Percentiles rank a stretch among this genome's conserved stretches.
Conservation (phyloP, 2,113 vertebrate species). For the Leptobrachium ailaonicum region DNA sequence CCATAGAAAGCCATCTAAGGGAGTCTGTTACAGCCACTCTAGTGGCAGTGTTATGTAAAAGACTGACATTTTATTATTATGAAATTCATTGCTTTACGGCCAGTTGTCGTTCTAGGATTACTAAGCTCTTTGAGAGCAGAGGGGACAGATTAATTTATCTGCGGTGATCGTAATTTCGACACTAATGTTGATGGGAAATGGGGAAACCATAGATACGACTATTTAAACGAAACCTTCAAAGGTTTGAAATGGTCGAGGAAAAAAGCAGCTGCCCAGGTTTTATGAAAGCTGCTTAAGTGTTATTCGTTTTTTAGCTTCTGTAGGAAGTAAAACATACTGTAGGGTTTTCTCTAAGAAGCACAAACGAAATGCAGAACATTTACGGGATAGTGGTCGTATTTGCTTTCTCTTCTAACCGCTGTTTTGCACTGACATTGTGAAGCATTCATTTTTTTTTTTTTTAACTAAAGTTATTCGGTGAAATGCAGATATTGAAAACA, state of each 20-base stretch:
- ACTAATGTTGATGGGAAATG: neutral
- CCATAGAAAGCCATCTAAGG: too few relatives aligned
- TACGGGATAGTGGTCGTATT: neutral
- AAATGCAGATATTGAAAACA: too few relatives aligned
- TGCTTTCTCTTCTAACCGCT: neutral
- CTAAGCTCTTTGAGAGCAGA: neutral
- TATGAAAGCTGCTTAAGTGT: neutral
- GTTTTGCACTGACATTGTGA: slow-evolving; percentile 1
- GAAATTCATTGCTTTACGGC: neutral
- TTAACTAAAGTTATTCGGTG: too few relatives aligned
- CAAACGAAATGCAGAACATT: neutral
- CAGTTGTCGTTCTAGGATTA: neutral
- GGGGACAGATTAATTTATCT: neutral
- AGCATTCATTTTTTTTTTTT: neutral
- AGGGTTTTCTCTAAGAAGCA: slow-evolving; percentile 8
- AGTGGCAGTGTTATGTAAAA: neutral
- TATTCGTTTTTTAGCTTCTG: neutral
- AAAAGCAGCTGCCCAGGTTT: neutral
- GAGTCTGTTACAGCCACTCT: neutral
- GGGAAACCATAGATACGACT: neutral
- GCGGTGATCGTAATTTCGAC: neutral
- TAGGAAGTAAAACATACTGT: neutral
- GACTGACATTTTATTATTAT: neutral
- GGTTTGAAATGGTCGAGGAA: too few relatives aligned
- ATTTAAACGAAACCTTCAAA: neutral